Evolutionary conservation across 1,140 invertebrate genomes (phyloP).

Genomic region (Procambarus virginalis): DNA sequence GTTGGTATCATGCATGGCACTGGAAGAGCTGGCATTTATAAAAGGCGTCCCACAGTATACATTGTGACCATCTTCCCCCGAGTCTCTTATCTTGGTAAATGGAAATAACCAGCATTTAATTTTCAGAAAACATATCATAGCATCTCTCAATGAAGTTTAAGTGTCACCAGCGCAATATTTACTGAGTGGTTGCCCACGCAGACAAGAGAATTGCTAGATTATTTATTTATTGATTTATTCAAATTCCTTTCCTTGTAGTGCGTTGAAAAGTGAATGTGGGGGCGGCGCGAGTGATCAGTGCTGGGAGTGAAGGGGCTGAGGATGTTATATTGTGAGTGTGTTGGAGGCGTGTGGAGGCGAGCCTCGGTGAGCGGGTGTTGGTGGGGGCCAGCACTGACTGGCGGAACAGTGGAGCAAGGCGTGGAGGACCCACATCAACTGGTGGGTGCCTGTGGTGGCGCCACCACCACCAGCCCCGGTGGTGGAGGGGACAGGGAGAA

Average conservation of each 20-base stretch:
- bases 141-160: background rate
- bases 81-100: too few species aligned
- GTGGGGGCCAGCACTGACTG: conserved; percentile 20
- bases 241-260: background rate
- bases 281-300: conserved; percentile 2
- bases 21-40: too few species aligned
- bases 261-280: background rate
- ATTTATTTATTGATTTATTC: background rate
- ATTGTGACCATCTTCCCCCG: too few species aligned
- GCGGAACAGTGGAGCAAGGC: conserved; percentile 49
- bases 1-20: too few species aligned
- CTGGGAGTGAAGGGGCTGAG: background rate
- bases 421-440: conserved; percentile 16
- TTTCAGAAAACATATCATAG: background rate
- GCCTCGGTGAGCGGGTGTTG: background rate
- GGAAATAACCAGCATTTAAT: background rate
- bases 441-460: conserved; percentile 17
- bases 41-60: too few species aligned
- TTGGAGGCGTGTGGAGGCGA: background rate
- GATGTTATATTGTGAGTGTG: background rate
- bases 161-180: background rate
- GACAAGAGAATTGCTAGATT: background rate
- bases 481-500: conserved; percentile 21
- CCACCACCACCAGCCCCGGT: conserved; percentile 8
- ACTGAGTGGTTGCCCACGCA: background rate